phyloP scores from a whole-genome alignment of 2,888 invertebrate genomes.

The Meandrusa payeni region DNA sequence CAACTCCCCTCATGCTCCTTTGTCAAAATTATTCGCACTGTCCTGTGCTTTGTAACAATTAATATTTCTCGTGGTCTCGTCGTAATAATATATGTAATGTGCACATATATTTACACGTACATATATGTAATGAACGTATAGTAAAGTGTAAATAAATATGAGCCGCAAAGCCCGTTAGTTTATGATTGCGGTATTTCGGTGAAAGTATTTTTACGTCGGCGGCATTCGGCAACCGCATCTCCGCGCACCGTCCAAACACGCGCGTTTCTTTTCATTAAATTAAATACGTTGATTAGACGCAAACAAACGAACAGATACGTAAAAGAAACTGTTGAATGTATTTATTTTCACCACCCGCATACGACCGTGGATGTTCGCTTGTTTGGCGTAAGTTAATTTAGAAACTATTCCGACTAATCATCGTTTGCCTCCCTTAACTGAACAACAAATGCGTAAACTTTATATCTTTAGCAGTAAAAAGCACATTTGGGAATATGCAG shows the following conservation, averaged over 20 bases:
- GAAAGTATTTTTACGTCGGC: slow-evolving; percentile 57
- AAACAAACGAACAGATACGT: slow-evolving; percentile 32
- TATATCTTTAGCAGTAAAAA: not conserved
- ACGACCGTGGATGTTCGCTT: slow-evolving; percentile 12
- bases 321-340: slow-evolving; percentile 40
- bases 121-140: too few relatives aligned
- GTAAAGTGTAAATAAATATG: slow-evolving; percentile 51
- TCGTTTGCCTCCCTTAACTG: slow-evolving; percentile 9
- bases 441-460: not conserved
- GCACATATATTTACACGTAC: slow-evolving; percentile 44
- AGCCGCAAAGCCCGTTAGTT: slow-evolving; percentile 42
- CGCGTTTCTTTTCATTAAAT: slow-evolving; percentile 38
- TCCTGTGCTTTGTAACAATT: slow-evolving; percentile 26
- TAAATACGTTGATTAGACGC: slow-evolving; percentile 29
- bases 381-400: slow-evolving; percentile 21
- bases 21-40: too few relatives aligned
- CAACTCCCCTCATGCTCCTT: too few relatives aligned
- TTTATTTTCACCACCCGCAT: slow-evolving; percentile 11
- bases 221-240: slow-evolving; percentile 45
- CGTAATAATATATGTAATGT: too few relatives aligned
- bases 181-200: slow-evolving; percentile 57
- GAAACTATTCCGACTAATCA: slow-evolving; percentile 15
- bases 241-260: slow-evolving; percentile 42
- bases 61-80: slow-evolving; percentile 27
- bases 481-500: too few relatives aligned